Evolutionary conservation across 2,113 vertebrate species (phyloP).

Genomic region (Amblyopsis rosae): DNA sequence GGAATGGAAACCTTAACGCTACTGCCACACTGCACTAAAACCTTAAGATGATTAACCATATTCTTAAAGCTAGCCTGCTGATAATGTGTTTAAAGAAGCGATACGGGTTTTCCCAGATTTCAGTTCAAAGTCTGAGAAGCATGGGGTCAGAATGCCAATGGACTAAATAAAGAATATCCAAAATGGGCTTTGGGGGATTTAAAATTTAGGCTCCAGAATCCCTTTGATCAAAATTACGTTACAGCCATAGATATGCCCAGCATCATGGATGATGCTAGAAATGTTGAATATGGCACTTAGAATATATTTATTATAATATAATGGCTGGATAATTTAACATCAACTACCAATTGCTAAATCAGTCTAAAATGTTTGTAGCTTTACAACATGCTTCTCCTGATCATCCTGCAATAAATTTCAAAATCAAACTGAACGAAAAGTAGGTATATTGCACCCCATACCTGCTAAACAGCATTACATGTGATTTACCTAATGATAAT

Average conservation of each 20-base stretch:
- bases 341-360: no score
- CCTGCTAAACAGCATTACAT: no score
- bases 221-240: constrained; percentile 78
- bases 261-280: constrained; percentile 60
- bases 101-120: constrained; percentile 79
- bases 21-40: constrained; percentile 77
- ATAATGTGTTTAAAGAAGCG: constrained; percentile 84
- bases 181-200: constrained; percentile 80
- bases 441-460: no score
- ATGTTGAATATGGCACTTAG: constrained; percentile 35
- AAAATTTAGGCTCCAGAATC: constrained; percentile 71
- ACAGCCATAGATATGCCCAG: constrained; percentile 67
- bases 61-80: constrained; percentile 77
- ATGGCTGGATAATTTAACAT: no score
- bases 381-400: neutral
- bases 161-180: constrained; percentile 79
- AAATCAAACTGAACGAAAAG: no score
- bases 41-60: constrained; percentile 81
- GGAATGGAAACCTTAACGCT: constrained; percentile 52
- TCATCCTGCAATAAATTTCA: no score
- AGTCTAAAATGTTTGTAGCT: neutral
- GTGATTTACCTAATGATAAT: no score
- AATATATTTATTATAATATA: no score
- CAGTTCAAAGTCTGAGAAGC: constrained; percentile 81
- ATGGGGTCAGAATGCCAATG: constrained; percentile 82